Evolutionary conservation across 2,113 vertebrate species (phyloP), one percentile per base, ranked within the genome.

Genomic region (Syngnathus typhle): DNA sequence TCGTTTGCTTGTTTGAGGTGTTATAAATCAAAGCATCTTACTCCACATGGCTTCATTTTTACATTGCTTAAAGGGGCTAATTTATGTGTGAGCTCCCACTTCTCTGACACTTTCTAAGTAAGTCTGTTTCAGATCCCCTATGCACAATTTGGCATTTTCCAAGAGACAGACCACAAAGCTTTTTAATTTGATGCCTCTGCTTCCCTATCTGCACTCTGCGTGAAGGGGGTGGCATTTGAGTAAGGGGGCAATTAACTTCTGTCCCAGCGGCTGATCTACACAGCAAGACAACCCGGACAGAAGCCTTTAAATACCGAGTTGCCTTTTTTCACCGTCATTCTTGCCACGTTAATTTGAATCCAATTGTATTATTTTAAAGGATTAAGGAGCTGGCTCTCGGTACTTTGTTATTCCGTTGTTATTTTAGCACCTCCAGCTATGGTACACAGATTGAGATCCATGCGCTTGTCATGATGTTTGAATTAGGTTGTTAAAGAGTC

Each of bases 301-400:
- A 78, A 60, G 68, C 82, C 68, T 74, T 71, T 60, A 79, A 82
- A 81, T 73, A 62, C 69, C 74, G 72, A 41, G 61, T 64, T 60
- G 47, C 74, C 65, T 69, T 74, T 75, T 78, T 64, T 1, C 7
- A 7, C 70, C 74, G 68, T 81, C 73, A 65, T 66, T 44, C 72
- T 69, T 82, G 79, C 79, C 69, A 69, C 73, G 83, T 81, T 69
- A 69, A 16, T 68, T 47, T 52, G 16, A 44, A 68, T 68, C 74
- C 76, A 76, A 78, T 76, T 52, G 62, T 58, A 65, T 78, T 77
- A 73, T 81, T 79, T 66, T 58, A 9, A 18, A 70, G 77, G 79
- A 86, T 82, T 79, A 81, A 59, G 60, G 71, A 70, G 65, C 19
- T 70, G 70, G 38, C 73, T 80, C 60, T 32, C 61, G 62, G 73